These are phyloP conservation scores for Macrosiphum euphorbiae DNA, from an alignment of 2,888 invertebrate genomes.

Conservation along the genomic window DNA sequence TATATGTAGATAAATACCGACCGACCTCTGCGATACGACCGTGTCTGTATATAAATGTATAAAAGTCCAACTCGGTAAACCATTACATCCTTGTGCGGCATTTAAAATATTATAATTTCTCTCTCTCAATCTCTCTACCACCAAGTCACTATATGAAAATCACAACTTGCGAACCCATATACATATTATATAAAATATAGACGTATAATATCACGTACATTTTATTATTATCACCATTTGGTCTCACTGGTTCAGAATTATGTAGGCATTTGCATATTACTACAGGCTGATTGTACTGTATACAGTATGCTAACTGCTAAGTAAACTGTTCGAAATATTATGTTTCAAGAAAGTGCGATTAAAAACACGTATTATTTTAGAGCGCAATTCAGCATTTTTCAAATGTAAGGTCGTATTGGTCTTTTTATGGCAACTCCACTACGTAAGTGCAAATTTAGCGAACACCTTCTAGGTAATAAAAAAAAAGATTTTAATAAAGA, in stretches of 20 bases:
- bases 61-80: neutral
- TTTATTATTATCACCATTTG: neutral
- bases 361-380: neutral
- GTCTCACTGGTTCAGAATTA: too few species aligned
- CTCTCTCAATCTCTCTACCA: neutral
- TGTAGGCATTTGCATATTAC: too few species aligned
- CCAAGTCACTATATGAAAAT: neutral
- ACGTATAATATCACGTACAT: neutral
- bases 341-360: neutral
- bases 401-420: neutral
- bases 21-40: slow-evolving; percentile 33
- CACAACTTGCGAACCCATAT: neutral
- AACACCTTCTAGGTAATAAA: neutral
- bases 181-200: neutral
- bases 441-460: neutral
- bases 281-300: too few species aligned
- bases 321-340: neutral
- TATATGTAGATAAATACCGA: neutral
- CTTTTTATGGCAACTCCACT: neutral
- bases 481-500: neutral
- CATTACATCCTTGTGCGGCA: neutral
- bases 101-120: neutral
- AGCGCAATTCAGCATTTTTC: neutral
- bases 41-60: neutral
- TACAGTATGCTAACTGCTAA: neutral